Percentiles rank a stretch among this genome's conserved stretches.
Evolutionary conservation across 2,888 invertebrate genomes (phyloP).

Genomic region (Melikaiella ostensackeni): DNA sequence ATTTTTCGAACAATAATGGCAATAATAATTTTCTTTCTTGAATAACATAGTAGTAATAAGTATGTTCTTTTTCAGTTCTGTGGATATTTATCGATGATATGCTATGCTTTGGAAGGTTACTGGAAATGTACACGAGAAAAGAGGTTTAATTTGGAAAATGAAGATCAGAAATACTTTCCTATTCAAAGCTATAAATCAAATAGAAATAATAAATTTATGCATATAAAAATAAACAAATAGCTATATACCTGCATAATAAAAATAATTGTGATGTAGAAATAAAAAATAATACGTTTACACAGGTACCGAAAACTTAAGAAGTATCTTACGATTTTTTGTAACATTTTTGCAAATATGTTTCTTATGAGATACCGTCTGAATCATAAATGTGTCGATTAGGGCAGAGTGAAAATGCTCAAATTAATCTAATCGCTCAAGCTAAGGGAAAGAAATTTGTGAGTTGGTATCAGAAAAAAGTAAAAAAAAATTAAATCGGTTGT

Average conservation of each 20-base stretch:
- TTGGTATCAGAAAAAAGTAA: too few relatives aligned
- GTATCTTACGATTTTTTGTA: too few relatives aligned
- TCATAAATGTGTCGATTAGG: too few relatives aligned
- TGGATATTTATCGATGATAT: background rate
- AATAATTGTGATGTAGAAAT: background rate
- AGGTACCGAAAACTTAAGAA: background rate
- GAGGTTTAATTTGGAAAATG: background rate
- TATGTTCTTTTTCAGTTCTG: background rate
- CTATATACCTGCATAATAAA: background rate
- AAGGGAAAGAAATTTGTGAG: too few relatives aligned
- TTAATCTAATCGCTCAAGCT: too few relatives aligned
- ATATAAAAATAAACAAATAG: background rate
- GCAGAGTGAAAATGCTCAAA: too few relatives aligned
- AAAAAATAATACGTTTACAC: background rate
- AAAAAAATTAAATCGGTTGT: too few relatives aligned
- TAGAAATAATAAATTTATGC: background rate
- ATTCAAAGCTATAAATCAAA: background rate
- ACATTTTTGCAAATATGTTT: too few relatives aligned
- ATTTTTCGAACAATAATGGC: too few relatives aligned
- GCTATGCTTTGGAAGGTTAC: background rate
- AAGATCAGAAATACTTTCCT: background rate
- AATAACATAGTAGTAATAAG: background rate
- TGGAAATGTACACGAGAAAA: background rate
- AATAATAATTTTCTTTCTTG: too few relatives aligned
- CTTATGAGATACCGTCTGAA: too few relatives aligned